A percentile compares a stretch with the other conserved stretches of the same genome.
These are phyloP conservation scores for Sebastes aleutianus DNA, from an alignment of 2,797 vertebrate species.

Conservation along the genomic window DNA sequence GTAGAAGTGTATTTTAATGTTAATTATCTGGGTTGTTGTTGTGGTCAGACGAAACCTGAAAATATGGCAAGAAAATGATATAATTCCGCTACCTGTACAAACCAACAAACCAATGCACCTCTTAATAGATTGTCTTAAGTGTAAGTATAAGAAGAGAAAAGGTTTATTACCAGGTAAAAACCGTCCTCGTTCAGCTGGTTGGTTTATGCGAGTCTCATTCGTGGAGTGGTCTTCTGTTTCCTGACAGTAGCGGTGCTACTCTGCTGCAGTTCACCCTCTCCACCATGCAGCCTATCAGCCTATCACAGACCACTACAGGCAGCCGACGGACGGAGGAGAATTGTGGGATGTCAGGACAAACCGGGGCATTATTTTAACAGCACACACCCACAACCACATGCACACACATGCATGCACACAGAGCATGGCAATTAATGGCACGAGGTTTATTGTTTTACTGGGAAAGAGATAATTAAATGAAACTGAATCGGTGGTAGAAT, in stretches of 20 bases:
- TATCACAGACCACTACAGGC: constrained; percentile 37
- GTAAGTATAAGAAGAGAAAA: neutral
- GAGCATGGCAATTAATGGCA: constrained; percentile 40
- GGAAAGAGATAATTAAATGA: neutral
- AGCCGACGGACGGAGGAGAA: constrained; percentile 39
- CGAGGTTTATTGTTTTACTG: constrained; percentile 33
- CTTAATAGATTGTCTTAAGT: neutral
- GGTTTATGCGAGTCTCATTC: constrained; percentile 47
- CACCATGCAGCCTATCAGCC: constrained; percentile 38
- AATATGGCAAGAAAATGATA: neutral
- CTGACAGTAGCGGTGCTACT: constrained; percentile 67
- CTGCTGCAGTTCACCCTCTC: constrained; percentile 68
- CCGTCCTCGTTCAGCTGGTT: constrained; percentile 54
- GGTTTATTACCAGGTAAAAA: constrained; percentile 64
- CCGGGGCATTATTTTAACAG: constrained; percentile 60
- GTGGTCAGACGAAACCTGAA: constrained; percentile 3
- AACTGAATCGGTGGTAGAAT: constrained; percentile 25
- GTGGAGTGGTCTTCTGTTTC: constrained; percentile 66
- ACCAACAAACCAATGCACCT: neutral
- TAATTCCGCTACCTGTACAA: neutral
- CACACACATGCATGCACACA: neutral
- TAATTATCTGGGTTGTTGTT: constrained; percentile 41
- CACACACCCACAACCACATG: neutral
- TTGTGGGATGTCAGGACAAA: constrained; percentile 78
- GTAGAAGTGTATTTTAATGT: constrained; percentile 22